phyloP scores from a whole-genome alignment of 2,113 vertebrate species.

The Nesospiza acunhae region DNA sequence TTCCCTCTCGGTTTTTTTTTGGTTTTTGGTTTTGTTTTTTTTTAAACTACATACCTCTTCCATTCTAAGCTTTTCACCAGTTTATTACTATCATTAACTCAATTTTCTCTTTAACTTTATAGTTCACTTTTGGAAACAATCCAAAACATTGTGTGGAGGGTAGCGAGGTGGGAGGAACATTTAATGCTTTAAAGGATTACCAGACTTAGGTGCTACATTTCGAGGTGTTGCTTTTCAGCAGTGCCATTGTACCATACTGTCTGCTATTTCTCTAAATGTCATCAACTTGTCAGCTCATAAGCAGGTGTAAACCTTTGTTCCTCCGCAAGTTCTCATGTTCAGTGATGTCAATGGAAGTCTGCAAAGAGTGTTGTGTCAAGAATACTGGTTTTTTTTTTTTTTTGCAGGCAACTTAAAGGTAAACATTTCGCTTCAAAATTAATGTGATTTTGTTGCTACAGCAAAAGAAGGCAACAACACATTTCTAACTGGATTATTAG shows the following conservation, averaged over 20 bases:
- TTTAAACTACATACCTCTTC: not conserved
- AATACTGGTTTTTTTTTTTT: not conserved
- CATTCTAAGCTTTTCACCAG: conserved; percentile 39
- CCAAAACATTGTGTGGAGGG: conserved; percentile 14
- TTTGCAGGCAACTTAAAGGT: not conserved
- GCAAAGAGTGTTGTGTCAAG: not conserved
- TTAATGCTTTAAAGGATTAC: conserved; percentile 56
- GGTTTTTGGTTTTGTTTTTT: not conserved
- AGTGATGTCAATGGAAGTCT: conserved; percentile 1
- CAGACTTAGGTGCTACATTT: conserved; percentile 43
- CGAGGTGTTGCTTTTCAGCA: conserved; percentile 54
- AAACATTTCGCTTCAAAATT: conserved; percentile 50
- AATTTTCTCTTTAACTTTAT: conserved; percentile 42
- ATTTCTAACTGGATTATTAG: conserved; percentile 38
- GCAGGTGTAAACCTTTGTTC: conserved; percentile 48
- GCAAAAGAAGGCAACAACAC: conserved; percentile 27
- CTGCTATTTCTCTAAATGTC: conserved; percentile 52
- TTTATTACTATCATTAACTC: conserved; percentile 48
- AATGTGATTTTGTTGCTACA: conserved; percentile 28
- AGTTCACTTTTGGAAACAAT: not conserved
- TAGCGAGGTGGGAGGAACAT: not conserved
- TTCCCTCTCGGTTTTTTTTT: not conserved
- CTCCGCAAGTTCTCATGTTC: not conserved
- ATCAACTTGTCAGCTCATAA: conserved; percentile 48
- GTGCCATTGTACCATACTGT: conserved; percentile 34